Percentiles rank a stretch among this genome's conserved stretches.
Conservation (phyloP, 1,140 invertebrate species). For the Drosophila elegans region DNA sequence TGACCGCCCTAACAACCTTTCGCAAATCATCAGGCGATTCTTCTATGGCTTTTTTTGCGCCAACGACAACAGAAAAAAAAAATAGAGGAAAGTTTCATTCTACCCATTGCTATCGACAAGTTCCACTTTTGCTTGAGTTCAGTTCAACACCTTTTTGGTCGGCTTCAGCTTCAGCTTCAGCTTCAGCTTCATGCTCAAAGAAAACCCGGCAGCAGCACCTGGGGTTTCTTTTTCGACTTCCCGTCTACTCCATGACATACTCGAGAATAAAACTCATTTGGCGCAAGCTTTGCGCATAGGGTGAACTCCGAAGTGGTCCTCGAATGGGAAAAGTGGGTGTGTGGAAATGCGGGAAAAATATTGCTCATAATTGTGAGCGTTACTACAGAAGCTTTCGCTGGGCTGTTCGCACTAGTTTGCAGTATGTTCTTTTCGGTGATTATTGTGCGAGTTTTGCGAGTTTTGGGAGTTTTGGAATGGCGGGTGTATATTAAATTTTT, state of each 20-base stretch:
- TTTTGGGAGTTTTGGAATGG: neutral
- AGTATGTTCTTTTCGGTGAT: slow-evolving; percentile 41
- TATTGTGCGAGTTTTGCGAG: slow-evolving; percentile 12
- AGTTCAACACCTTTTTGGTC: slow-evolving; percentile 39
- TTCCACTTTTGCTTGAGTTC: slow-evolving; percentile 52
- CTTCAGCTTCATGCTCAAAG: slow-evolving; percentile 15
- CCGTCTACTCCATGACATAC: slow-evolving; percentile 40
- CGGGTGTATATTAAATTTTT: slow-evolving; percentile 61
- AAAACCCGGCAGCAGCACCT: slow-evolving; percentile 23
- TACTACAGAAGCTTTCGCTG: slow-evolving; percentile 48
- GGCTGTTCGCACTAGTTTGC: slow-evolving; percentile 44
- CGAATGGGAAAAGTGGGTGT: slow-evolving; percentile 13
- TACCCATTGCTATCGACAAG: slow-evolving; percentile 38
- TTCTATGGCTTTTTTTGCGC: slow-evolving; percentile 31
- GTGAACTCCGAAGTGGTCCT: slow-evolving; percentile 31
- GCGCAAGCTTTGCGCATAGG: slow-evolving; percentile 31
- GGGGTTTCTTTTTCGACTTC: slow-evolving; percentile 33
- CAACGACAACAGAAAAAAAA: slow-evolving; percentile 22
- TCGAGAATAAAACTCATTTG: slow-evolving; percentile 56
- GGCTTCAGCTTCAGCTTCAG: slow-evolving; percentile 4
- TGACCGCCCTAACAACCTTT: slow-evolving; percentile 15
- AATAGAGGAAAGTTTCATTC: slow-evolving; percentile 34
- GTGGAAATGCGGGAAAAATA: slow-evolving; percentile 20
- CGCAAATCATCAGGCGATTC: slow-evolving; percentile 45
- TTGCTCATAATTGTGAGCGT: slow-evolving; percentile 63